A percentile compares a stretch with the other conserved stretches of the same genome.
These are phyloP conservation scores for Colletes gigas DNA, from an alignment of 1,140 invertebrate species.

Conservation along the genomic window DNA sequence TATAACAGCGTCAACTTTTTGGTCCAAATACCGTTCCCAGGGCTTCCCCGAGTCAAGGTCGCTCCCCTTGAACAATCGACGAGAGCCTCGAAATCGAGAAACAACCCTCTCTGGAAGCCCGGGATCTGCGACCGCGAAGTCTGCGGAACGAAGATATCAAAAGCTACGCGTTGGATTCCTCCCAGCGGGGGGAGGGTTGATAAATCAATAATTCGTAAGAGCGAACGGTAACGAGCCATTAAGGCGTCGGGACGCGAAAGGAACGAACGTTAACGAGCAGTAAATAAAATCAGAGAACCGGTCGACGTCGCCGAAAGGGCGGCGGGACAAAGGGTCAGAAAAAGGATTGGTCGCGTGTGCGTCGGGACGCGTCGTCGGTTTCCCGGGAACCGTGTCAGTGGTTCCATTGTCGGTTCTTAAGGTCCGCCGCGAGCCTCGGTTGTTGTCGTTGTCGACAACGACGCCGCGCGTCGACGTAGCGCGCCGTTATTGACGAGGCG, in stretches of 20 bases:
- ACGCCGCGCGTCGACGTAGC: constrained; percentile 55
- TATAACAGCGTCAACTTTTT: too few species aligned
- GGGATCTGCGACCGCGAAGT: not conserved
- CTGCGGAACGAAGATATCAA: not conserved
- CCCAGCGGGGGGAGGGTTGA: too few species aligned
- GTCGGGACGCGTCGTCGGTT: constrained; percentile 6
- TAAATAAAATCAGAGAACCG: constrained; percentile 2
- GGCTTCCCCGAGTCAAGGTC: not conserved
- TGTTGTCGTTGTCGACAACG: constrained; percentile 35
- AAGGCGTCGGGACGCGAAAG: not conserved
- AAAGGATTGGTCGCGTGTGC: constrained; percentile 10
- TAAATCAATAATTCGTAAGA: constrained; percentile 29
- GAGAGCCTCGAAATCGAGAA: not conserved
- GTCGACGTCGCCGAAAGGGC: not conserved
- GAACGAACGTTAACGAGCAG: constrained; percentile 5
- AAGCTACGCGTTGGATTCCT: too few species aligned
- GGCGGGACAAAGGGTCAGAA: constrained; percentile 7
- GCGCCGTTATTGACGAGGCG: constrained; percentile 65
- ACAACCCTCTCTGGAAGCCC: not conserved
- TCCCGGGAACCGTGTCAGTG: constrained; percentile 54
- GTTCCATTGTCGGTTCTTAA: constrained; percentile 59
- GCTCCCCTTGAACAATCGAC: not conserved
- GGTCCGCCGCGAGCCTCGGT: constrained; percentile 23
- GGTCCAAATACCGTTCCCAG: not conserved
- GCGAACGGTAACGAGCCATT: constrained; percentile 15